These are phyloP conservation scores for Ptilodon capucinus DNA, from an alignment of 2,888 invertebrate genomes.

Conservation along the genomic window DNA sequence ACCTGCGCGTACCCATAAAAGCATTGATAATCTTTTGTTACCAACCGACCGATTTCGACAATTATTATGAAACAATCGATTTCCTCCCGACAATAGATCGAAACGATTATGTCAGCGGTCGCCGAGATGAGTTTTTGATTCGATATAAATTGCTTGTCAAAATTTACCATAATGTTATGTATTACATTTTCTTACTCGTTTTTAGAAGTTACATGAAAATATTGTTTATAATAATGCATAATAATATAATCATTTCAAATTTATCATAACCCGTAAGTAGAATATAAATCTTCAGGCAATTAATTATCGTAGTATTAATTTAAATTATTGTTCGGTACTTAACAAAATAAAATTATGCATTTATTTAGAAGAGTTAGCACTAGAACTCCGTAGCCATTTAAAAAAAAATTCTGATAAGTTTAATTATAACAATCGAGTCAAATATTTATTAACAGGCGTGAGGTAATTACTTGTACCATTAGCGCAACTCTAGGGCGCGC, in stretches of 20 bases:
- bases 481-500: constrained; percentile 14
- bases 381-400: neutral
- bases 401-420: neutral
- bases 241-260: too few relatives aligned
- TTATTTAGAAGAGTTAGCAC: too few relatives aligned
- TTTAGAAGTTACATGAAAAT: too few relatives aligned
- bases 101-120: constrained; percentile 45
- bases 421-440: constrained; percentile 31
- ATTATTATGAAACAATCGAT: constrained; percentile 48
- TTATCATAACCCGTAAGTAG: too few relatives aligned
- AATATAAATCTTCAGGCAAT: too few relatives aligned
- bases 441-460: constrained; percentile 28
- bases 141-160: constrained; percentile 32
- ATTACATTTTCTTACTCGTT: neutral
- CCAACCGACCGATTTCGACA: constrained; percentile 36
- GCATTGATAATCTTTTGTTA: constrained; percentile 13
- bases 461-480: constrained; percentile 18
- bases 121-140: constrained; percentile 38
- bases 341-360: too few relatives aligned
- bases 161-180: constrained; percentile 3
- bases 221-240: too few relatives aligned
- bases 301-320: too few relatives aligned
- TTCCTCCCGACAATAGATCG: constrained; percentile 38
- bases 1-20: neutral
- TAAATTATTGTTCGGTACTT: too few relatives aligned